Conservation (phyloP, 2,797 vertebrate species). For the Pyrocephalus nanus region DNA sequence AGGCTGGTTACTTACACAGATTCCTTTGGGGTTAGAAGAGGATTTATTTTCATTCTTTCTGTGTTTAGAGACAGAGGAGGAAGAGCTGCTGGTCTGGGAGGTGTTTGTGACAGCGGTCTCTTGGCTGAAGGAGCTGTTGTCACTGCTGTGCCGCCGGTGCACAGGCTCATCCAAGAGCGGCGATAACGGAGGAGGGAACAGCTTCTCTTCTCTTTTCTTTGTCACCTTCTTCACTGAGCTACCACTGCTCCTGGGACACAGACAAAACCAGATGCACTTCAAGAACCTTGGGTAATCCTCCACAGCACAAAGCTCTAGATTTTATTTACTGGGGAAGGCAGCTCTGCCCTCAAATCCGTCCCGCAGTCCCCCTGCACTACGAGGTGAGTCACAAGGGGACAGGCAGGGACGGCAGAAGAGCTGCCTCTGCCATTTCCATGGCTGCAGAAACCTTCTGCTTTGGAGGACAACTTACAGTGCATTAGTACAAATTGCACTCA, state of each 20-base stretch:
- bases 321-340: background rate
- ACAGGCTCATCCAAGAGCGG: conserved; percentile 87
- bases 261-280: background rate
- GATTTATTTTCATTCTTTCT: conserved; percentile 88
- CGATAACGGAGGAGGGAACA: conserved; percentile 90
- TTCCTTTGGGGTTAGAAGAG: conserved; percentile 80
- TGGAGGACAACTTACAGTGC: conserved; percentile 44
- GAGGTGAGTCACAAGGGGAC: background rate
- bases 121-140: conserved; percentile 80
- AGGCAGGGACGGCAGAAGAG: background rate
- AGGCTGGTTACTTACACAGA: conserved; percentile 76
- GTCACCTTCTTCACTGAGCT: conserved; percentile 85
- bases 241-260: conserved; percentile 56
- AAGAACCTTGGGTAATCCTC: background rate
- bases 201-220: conserved; percentile 87
- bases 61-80: conserved; percentile 80
- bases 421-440: background rate
- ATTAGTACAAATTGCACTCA: conserved; percentile 54
- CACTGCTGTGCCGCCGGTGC: conserved; percentile 78
- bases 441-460: conserved; percentile 20
- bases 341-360: background rate
- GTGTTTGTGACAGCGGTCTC: conserved; percentile 73
- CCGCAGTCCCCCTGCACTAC: background rate
- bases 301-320: background rate
- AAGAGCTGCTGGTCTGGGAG: conserved; percentile 66